Conservation (phyloP, 2,888 invertebrate species). For the Cephonodes hylas region DNA sequence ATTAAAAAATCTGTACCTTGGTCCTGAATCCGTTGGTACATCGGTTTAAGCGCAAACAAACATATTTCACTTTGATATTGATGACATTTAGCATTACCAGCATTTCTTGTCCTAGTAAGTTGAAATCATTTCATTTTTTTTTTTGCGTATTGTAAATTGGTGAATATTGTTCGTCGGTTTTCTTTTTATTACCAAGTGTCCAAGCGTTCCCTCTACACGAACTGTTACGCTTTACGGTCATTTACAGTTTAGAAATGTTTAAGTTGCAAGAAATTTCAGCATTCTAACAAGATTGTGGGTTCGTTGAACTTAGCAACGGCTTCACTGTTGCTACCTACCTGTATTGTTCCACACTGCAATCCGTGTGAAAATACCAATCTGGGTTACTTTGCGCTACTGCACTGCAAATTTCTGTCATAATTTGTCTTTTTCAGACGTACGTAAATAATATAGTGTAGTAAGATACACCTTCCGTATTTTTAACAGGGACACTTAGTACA, state of each 20-base stretch:
- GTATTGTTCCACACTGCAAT: slow-evolving; percentile 63
- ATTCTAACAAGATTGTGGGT: slow-evolving; percentile 36
- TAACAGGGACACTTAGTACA: neutral
- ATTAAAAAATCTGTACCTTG: no score
- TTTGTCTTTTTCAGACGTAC: slow-evolving; percentile 2
- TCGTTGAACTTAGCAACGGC: slow-evolving; percentile 54
- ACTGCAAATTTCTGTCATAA: slow-evolving; percentile 7
- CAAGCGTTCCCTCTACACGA: neutral
- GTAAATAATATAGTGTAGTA: neutral
- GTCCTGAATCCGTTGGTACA: no score
- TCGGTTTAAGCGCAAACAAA: no score
- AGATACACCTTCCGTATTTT: neutral
- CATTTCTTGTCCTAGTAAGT: no score
- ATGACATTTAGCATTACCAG: no score
- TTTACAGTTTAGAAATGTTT: slow-evolving; percentile 29
- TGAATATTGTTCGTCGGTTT: no score
- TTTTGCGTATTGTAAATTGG: no score
- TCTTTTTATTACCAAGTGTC: neutral
- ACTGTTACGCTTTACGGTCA: slow-evolving; percentile 18
- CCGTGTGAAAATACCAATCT: slow-evolving; percentile 69
- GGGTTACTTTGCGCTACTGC: slow-evolving; percentile 40
- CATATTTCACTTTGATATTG: no score
- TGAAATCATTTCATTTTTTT: no score
- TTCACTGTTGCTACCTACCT: slow-evolving; percentile 48
- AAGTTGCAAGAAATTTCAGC: slow-evolving; percentile 28